Evolutionary conservation across 1,140 invertebrate species (phyloP).

Genomic region (Nixonia krombeini): DNA sequence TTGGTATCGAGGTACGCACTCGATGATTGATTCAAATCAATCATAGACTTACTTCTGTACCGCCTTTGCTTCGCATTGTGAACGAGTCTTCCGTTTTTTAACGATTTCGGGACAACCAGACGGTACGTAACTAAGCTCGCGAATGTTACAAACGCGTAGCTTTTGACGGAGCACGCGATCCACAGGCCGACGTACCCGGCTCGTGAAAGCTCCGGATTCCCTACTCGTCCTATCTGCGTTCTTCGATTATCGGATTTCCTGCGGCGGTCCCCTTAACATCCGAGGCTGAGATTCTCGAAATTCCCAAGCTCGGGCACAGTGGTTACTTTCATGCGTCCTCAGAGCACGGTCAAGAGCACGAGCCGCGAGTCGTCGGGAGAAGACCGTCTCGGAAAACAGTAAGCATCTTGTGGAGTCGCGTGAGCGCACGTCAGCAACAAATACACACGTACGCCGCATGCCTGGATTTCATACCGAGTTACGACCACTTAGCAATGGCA

Average conservation of each 20-base stretch:
- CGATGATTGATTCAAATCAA: too few species aligned
- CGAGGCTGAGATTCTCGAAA: constrained; percentile 18
- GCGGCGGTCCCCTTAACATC: constrained; percentile 21
- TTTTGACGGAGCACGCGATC: constrained; percentile 16
- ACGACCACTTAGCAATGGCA: not conserved
- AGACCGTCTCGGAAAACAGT: constrained; percentile 16
- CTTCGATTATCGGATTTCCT: constrained; percentile 44
- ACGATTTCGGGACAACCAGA: constrained; percentile 29
- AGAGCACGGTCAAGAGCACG: not conserved
- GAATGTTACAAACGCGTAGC: constrained; percentile 1
- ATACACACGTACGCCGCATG: not conserved
- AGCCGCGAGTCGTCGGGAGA: constrained; percentile 9
- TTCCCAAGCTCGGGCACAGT: constrained; percentile 2
- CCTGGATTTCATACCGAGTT: not conserved
- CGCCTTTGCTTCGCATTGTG: too few species aligned
- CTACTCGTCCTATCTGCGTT: constrained; percentile 11
- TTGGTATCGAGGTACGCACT: too few species aligned
- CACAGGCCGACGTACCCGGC: constrained; percentile 6
- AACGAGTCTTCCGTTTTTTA: too few species aligned
- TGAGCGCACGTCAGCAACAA: constrained; percentile 18
- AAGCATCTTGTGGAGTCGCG: constrained; percentile 26
- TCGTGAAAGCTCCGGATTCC: constrained; percentile 21
- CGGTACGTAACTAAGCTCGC: constrained; percentile 28
- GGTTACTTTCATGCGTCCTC: constrained; percentile 9
- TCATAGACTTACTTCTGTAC: too few species aligned